Evolutionary conservation across 2,888 invertebrate species (phyloP).

Genomic region (Hofmannophila pseudospretella): DNA sequence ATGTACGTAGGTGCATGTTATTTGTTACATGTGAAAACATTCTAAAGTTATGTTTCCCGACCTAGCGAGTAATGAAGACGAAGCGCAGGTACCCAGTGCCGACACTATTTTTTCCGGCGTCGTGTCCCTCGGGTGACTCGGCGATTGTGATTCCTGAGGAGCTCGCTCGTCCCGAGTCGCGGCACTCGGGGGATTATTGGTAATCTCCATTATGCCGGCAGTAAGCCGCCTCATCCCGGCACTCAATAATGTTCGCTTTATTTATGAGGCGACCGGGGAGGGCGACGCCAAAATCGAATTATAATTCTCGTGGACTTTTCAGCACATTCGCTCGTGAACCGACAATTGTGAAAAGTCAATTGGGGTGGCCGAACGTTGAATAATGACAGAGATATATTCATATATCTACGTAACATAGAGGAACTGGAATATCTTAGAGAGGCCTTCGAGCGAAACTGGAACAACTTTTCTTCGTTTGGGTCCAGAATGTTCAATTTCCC

Average conservation of each 20-base stretch:
- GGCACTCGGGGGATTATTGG: constrained; percentile 1
- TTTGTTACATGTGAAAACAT: too few relatives aligned
- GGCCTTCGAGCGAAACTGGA: too few relatives aligned
- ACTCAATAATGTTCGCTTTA: constrained; percentile 3
- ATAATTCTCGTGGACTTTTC: neutral
- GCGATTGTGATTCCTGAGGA: neutral
- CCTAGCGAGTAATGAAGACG: constrained; percentile 1
- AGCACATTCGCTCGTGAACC: neutral
- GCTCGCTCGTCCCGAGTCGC: neutral
- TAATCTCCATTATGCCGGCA: constrained; percentile 3
- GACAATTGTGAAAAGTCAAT: neutral
- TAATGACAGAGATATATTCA: too few relatives aligned
- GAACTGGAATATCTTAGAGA: too few relatives aligned
- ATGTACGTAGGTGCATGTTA: too few relatives aligned
- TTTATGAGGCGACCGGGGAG: neutral
- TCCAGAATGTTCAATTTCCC: too few relatives aligned
- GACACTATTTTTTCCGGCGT: neutral
- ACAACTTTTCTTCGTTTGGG: too few relatives aligned
- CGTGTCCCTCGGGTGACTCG: neutral
- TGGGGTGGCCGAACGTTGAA: too few relatives aligned
- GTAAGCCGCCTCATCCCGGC: neutral
- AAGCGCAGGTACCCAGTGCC: neutral
- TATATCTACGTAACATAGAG: too few relatives aligned
- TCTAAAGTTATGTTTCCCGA: too few relatives aligned
- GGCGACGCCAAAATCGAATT: neutral